Conservation (phyloP, 2,113 vertebrate genomes). For the Columbina picui region DNA sequence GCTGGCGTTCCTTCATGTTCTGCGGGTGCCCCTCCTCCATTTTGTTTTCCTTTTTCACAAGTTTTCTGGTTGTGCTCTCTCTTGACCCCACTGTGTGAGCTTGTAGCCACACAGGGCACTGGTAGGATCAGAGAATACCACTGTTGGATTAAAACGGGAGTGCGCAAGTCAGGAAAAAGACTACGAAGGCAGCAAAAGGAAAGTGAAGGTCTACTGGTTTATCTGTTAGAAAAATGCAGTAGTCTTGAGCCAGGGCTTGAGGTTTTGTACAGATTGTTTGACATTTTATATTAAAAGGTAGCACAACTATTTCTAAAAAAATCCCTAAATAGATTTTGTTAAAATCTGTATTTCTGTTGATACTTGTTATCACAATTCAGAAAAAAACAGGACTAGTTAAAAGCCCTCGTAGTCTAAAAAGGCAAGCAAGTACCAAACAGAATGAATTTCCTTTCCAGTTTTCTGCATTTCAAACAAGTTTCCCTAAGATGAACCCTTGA, state of each 20-base stretch:
- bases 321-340: neutral
- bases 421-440: neutral
- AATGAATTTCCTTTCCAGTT: neutral
- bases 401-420: neutral
- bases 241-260: neutral
- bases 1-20: conserved; percentile 57
- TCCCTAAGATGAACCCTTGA: neutral
- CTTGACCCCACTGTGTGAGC: conserved; percentile 53
- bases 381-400: neutral
- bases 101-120: conserved; percentile 14
- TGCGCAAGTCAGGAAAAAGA: neutral
- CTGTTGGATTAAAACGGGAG: neutral
- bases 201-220: neutral
- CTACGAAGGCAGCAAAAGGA: neutral
- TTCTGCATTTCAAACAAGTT: neutral
- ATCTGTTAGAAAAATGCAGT: neutral
- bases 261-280: neutral
- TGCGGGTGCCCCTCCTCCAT: conserved; percentile 42
- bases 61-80: conserved; percentile 59
- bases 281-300: neutral
- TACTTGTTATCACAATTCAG: neutral
- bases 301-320: neutral
- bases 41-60: conserved; percentile 64
- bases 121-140: neutral
- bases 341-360: neutral